Percentiles rank a stretch among this genome's conserved stretches.
These are phyloP conservation scores for Sabatieria punctata DNA, from an alignment of 2,888 invertebrate species.

Conservation along the genomic window DNA sequence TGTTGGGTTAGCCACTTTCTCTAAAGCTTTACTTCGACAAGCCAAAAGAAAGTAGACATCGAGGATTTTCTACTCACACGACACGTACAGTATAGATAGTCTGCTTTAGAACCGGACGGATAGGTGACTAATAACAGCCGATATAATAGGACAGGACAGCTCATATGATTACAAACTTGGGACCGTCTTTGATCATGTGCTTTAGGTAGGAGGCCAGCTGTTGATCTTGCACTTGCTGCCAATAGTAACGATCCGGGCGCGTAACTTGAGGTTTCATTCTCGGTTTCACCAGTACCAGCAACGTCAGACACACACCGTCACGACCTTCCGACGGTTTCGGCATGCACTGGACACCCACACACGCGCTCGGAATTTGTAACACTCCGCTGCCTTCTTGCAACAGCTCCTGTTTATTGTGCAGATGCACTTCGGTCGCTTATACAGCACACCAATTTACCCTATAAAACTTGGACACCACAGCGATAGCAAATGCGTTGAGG, in stretches of 20 bases:
- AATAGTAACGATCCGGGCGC: not conserved
- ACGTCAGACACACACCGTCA: not conserved
- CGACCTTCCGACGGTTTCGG: not conserved
- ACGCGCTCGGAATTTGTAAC: not conserved
- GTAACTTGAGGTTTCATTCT: not conserved
- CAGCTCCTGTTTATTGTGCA: not conserved
- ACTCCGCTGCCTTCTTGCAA: not conserved
- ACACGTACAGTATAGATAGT: no score
- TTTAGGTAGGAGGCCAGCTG: no score
- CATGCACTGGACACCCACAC: not conserved
- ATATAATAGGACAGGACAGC: no score
- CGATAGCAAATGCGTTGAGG: not conserved
- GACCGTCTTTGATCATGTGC: no score
- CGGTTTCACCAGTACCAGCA: not conserved
- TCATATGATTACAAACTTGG: no score
- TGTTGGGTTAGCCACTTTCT: no score
- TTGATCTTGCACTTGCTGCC: not conserved
- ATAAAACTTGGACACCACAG: not conserved
- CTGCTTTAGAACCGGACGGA: no score
- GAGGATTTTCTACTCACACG: no score
- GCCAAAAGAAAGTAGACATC: no score
- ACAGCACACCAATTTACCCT: not conserved
- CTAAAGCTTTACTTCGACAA: no score
- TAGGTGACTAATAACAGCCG: no score
- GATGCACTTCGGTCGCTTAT: not conserved